Conservation (phyloP, 92 coral and sea anemone genomes). For the Scolanthus callimorphus region DNA sequence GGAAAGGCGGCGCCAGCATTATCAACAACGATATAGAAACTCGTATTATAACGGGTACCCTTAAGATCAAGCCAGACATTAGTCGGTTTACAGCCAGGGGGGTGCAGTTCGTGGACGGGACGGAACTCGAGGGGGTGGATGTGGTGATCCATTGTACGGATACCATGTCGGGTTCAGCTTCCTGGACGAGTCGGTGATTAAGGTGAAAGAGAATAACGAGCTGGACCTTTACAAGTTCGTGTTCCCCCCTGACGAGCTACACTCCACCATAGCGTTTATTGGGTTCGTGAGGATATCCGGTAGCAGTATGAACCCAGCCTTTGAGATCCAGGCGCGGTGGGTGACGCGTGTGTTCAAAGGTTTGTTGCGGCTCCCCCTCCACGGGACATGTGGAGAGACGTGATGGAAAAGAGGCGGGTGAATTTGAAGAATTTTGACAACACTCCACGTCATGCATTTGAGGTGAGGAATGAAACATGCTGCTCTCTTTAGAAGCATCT, state of each 20-base stretch:
- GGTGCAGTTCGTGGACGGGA: slow-evolving; percentile 53
- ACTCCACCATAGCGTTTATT: slow-evolving; percentile 53
- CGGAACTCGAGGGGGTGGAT: slow-evolving; percentile 42
- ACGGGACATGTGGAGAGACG: background rate
- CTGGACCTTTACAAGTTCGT: slow-evolving; percentile 66
- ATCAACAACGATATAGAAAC: slow-evolving; percentile 47
- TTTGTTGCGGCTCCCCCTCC: background rate
- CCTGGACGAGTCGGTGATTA: slow-evolving; percentile 30
- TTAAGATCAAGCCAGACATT: slow-evolving; percentile 40
- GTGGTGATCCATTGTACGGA: slow-evolving; percentile 66
- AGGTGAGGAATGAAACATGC: slow-evolving; percentile 9
- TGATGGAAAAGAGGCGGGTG: background rate
- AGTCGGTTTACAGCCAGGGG: slow-evolving; percentile 33
- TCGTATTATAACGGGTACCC: slow-evolving; percentile 60
- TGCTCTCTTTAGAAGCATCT: too few relatives aligned
- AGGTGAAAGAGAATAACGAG: slow-evolving; percentile 27
- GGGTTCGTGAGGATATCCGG: slow-evolving; percentile 63
- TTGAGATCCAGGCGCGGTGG: slow-evolving; percentile 87
- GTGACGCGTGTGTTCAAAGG: slow-evolving; percentile 75
- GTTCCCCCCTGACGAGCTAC: slow-evolving; percentile 59
- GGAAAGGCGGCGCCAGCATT: slow-evolving; percentile 45
- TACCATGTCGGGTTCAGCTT: slow-evolving; percentile 55
- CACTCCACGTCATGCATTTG: slow-evolving; percentile 11
- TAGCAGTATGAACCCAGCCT: slow-evolving; percentile 70
- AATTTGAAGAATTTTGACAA: background rate